phyloP scores from a whole-genome alignment of 2,113 vertebrate species.

The Catharus minimus region DNA sequence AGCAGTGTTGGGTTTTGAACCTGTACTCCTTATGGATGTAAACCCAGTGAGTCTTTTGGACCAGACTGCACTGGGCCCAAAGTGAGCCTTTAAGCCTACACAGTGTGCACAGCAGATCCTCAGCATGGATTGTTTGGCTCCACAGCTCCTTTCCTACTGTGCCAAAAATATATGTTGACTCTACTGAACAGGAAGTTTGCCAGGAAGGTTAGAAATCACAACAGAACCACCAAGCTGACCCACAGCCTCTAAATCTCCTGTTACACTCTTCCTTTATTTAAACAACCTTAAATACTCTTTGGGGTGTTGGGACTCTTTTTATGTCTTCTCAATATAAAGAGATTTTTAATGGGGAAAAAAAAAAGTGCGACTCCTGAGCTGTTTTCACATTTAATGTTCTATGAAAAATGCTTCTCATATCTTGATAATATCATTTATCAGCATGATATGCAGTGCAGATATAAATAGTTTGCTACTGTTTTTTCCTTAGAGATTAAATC shows the following conservation, averaged over 20 bases:
- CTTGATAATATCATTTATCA: background rate
- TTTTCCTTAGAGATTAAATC: background rate
- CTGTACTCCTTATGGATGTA: background rate
- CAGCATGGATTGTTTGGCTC: background rate
- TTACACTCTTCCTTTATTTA: background rate
- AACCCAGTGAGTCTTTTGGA: background rate
- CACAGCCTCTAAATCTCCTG: background rate
- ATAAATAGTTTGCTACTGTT: background rate
- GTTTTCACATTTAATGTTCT: slow-evolving; percentile 4
- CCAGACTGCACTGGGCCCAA: background rate
- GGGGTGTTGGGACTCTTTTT: background rate
- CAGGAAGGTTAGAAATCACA: background rate
- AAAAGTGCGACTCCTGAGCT: background rate
- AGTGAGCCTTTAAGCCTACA: background rate
- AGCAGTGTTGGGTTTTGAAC: background rate
- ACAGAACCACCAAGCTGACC: background rate
- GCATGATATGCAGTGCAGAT: background rate
- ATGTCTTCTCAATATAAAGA: background rate
- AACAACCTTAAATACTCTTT: background rate
- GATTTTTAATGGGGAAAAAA: background rate
- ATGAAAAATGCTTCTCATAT: slow-evolving; percentile 13
- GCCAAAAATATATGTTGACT: background rate
- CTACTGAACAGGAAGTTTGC: background rate
- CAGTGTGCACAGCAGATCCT: background rate
- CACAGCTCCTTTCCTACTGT: background rate